Conservation (phyloP, 2,888 invertebrate genomes). For the Aricia artaxerxes region DNA sequence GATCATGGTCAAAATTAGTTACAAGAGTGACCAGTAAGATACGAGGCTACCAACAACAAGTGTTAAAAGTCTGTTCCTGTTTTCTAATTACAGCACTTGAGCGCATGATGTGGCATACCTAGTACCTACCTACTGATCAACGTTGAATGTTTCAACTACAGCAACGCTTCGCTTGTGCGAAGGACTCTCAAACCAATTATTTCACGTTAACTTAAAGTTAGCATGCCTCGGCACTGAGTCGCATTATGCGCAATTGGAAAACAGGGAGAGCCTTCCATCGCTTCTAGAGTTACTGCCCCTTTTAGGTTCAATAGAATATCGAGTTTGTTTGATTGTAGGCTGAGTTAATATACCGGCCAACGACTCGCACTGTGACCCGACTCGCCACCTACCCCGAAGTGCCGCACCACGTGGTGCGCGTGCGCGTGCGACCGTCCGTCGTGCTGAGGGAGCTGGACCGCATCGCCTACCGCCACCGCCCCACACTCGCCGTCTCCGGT, state of each 20-base stretch:
- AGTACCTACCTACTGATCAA: too few relatives aligned
- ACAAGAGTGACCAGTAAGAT: neutral
- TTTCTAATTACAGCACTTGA: neutral
- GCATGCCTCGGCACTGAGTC: neutral
- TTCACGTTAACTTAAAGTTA: too few relatives aligned
- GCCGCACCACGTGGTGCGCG: conserved; percentile 78
- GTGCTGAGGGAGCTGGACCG: conserved; percentile 85
- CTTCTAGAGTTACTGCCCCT: neutral
- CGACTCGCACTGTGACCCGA: conserved; percentile 76
- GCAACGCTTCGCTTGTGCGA: too few relatives aligned
- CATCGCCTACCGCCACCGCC: conserved; percentile 84
- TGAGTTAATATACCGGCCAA: conserved; percentile 73
- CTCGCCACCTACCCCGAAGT: conserved; percentile 81
- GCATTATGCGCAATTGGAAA: neutral
- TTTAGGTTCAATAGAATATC: conserved; percentile 25
- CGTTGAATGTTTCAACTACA: too few relatives aligned
- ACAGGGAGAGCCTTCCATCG: neutral
- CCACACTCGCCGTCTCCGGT: conserved; percentile 82
- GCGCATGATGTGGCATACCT: too few relatives aligned
- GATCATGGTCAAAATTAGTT: neutral
- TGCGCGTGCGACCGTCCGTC: conserved; percentile 83
- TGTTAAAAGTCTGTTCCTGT: neutral
- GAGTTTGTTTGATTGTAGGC: conserved; percentile 54
- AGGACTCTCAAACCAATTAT: too few relatives aligned
- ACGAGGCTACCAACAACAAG: neutral